These are phyloP conservation scores for Corythoichthys haematopterus DNA, from an alignment of 2,113 vertebrate species.

Conservation along the genomic window DNA sequence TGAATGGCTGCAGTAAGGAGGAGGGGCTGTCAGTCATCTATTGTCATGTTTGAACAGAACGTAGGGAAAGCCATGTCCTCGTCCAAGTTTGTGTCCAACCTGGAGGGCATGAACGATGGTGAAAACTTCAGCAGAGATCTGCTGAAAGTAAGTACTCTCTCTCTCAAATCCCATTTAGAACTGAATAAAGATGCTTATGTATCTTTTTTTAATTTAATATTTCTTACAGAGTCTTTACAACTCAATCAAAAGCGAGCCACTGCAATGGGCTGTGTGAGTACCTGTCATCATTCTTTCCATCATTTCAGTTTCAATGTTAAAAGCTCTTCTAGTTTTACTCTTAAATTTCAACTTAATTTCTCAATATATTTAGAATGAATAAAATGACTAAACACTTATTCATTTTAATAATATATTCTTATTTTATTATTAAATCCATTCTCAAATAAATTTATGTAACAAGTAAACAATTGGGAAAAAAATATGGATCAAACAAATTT, in stretches of 20 bases:
- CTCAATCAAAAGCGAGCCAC: conserved; percentile 81
- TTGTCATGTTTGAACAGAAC: conserved; percentile 67
- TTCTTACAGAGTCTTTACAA: conserved; percentile 76
- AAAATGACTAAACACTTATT: not conserved
- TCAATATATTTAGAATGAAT: no score
- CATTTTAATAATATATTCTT: not conserved
- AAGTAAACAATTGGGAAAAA: not conserved
- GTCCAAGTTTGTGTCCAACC: conserved; percentile 81
- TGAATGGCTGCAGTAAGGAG: not conserved
- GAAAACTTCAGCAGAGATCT: conserved; percentile 80
- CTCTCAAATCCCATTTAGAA: not conserved
- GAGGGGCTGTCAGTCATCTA: not conserved
- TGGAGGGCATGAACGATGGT: conserved; percentile 80
- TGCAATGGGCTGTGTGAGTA: conserved; percentile 82
- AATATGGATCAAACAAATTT: not conserved
- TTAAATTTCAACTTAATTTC: not conserved
- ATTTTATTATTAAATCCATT: no score
- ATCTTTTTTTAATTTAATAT: conserved; percentile 17
- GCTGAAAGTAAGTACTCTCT: conserved; percentile 74
- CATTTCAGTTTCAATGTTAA: not conserved
- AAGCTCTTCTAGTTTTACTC: not conserved
- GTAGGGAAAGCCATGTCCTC: conserved; percentile 85
- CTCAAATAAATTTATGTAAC: no score
- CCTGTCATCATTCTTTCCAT: not conserved
- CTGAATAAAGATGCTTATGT: not conserved